These are phyloP conservation scores for Notarius lentiginosus DNA, from an alignment of 2,113 vertebrate genomes.

Conservation along the genomic window DNA sequence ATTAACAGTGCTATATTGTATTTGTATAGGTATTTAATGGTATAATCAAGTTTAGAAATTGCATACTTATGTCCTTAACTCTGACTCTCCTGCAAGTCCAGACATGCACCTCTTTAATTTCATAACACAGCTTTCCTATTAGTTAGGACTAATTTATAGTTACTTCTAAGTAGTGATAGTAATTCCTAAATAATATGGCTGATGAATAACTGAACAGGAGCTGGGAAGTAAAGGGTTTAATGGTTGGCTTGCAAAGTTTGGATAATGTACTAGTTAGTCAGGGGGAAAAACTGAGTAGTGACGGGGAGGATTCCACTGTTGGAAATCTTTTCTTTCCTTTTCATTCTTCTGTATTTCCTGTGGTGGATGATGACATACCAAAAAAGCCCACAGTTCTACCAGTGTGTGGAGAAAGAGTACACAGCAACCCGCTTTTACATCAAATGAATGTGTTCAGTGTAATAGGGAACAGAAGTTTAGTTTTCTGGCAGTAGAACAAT, in stretches of 20 bases:
- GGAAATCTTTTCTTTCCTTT: neutral
- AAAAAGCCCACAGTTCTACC: slow-evolving; percentile 7
- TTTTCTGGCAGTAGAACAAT: neutral
- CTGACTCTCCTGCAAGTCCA: neutral
- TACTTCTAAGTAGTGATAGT: neutral
- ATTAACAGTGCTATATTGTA: neutral
- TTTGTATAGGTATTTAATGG: neutral
- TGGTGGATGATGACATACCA: slow-evolving; percentile 33
- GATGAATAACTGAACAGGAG: neutral
- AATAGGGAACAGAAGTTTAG: slow-evolving; percentile 1
- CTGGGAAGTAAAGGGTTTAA: neutral
- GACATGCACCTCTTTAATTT: too few relatives aligned
- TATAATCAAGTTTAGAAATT: neutral
- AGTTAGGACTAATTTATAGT: neutral
- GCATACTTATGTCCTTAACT: too few relatives aligned
- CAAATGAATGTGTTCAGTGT: neutral
- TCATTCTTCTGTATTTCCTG: neutral
- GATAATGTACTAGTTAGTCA: neutral
- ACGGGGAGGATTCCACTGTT: too few relatives aligned
- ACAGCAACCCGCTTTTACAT: neutral
- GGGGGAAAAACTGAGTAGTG: neutral
- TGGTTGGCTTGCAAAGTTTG: neutral
- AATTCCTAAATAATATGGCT: neutral
- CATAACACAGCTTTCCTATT: neutral
- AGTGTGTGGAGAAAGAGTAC: neutral